These are phyloP conservation scores for Forbesichthys papilliferus DNA, from an alignment of 2,113 vertebrate species.

Conservation along the genomic window DNA sequence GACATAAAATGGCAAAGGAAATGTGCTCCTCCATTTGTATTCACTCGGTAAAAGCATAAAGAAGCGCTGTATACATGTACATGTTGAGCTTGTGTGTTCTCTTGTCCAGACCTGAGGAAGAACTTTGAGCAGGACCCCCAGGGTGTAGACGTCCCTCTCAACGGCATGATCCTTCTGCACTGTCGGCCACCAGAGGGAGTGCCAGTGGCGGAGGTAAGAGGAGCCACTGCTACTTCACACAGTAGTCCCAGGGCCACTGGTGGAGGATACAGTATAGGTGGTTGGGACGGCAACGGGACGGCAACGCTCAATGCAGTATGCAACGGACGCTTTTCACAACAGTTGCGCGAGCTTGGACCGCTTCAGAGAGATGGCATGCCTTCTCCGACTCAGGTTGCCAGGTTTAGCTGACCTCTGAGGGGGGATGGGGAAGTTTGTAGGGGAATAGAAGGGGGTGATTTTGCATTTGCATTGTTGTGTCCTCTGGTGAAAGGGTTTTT, in stretches of 20 bases:
- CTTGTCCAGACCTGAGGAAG: slow-evolving; percentile 88
- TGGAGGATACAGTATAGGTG: no score
- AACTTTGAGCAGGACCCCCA: slow-evolving; percentile 98
- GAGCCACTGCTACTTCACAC: slow-evolving; percentile 50
- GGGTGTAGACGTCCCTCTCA: slow-evolving; percentile 93
- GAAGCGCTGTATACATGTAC: no score
- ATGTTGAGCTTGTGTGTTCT: slow-evolving; percentile 21
- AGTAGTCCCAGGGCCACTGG: no score
- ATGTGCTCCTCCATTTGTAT: no score
- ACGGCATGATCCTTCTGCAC: slow-evolving; percentile 96
- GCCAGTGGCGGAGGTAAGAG: slow-evolving; percentile 91
- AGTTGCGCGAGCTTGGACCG: background rate
- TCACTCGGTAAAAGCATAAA: no score
- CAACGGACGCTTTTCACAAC: background rate
- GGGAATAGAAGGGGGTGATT: background rate
- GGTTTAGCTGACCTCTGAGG: background rate
- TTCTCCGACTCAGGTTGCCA: no score
- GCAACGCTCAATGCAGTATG: background rate
- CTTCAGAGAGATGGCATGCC: no score
- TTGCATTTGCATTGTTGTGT: slow-evolving; percentile 3
- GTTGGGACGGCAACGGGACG: background rate
- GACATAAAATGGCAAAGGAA: no score
- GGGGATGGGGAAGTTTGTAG: background rate
- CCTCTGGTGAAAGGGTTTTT: slow-evolving; percentile 22
- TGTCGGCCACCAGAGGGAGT: slow-evolving; percentile 97